Evolutionary conservation across 2,797 vertebrate species (phyloP).

Genomic region (Catamblyrhynchus diadema): DNA sequence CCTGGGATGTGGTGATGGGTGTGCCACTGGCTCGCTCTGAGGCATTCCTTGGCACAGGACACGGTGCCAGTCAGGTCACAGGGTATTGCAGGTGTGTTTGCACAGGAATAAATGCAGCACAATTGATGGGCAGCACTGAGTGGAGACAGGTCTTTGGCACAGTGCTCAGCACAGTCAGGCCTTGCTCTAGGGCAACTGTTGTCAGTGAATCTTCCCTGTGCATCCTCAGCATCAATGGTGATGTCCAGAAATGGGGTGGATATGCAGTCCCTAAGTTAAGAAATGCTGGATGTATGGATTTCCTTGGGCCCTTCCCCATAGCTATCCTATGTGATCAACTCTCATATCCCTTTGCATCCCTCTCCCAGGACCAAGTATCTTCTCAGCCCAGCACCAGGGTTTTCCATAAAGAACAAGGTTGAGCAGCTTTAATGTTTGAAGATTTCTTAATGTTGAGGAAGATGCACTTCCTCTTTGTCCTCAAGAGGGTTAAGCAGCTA

Average conservation of each 20-base stretch:
- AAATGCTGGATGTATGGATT: not conserved
- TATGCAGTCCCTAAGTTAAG: not conserved
- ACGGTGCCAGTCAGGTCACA: rapidly evolving
- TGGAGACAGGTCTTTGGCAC: not conserved
- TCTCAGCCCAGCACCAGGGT: not conserved
- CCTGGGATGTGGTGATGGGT: not conserved
- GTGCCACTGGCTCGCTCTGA: rapidly evolving
- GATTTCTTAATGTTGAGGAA: not conserved
- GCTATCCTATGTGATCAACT: not conserved
- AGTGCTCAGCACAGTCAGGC: rapidly evolving
- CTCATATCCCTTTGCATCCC: not conserved
- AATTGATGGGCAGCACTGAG: rapidly evolving
- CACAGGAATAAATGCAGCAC: not conserved
- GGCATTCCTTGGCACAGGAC: not conserved
- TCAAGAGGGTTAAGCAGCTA: not conserved
- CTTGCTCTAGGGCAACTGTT: not conserved
- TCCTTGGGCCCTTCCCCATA: not conserved
- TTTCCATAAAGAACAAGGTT: not conserved
- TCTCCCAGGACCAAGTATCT: not conserved
- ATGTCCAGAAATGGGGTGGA: not conserved
- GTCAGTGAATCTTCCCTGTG: not conserved
- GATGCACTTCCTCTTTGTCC: not conserved
- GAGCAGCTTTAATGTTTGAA: not conserved
- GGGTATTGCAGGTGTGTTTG: not conserved
- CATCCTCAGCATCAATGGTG: not conserved